Percentiles rank a stretch among this genome's conserved stretches.
Evolutionary conservation across 2,797 vertebrate species (phyloP).

Genomic region (Melanotaenia pygmaea): DNA sequence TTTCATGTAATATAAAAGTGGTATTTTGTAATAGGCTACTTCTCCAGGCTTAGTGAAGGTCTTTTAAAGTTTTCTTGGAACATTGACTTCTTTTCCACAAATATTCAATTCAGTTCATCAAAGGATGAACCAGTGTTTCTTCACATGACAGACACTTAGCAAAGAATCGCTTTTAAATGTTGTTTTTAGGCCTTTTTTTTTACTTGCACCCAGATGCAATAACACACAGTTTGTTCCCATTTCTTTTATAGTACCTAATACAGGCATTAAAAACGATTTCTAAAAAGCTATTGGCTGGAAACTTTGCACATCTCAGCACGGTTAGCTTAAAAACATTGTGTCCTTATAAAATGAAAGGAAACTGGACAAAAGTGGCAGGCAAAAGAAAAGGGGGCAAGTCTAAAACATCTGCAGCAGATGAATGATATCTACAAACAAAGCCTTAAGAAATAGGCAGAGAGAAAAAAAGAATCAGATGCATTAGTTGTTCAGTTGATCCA

Average conservation of each 20-base stretch:
- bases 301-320: neutral
- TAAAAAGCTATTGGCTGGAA: neutral
- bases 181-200: neutral
- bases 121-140: neutral
- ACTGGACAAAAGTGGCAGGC: neutral
- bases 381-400: neutral
- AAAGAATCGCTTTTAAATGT: neutral
- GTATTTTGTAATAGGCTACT: neutral
- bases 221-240: neutral
- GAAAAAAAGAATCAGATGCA: neutral
- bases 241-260: neutral
- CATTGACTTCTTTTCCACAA: neutral
- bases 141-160: neutral
- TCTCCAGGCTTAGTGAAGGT: neutral
- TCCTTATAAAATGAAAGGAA: neutral
- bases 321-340: neutral
- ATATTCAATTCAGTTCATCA: neutral
- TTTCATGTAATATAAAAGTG: neutral
- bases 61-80: neutral
- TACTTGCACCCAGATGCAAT: neutral
- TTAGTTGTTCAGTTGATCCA: neutral
- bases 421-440: neutral
- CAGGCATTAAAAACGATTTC: neutral
- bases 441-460: neutral
- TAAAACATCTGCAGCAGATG: neutral